Base-by-base conservation (phyloP, 30 jellyfish, hydroid and myxozoan genomes). In the Hydra vulgaris region DNA sequence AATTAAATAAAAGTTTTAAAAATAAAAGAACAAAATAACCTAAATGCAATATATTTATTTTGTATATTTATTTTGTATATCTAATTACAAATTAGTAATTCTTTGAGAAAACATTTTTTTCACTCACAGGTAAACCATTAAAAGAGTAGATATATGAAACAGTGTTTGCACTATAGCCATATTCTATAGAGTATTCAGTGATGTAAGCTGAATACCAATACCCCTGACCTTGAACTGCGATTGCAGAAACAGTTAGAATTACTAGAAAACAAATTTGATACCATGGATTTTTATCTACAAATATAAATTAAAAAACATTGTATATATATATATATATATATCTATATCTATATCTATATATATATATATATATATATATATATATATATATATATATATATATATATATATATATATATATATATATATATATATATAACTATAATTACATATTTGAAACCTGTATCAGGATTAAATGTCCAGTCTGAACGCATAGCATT, bases 191-290 rank as follows among this genome's bases (percentile, higher is more conserved):
- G 71, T 75, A 75, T 4, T 26, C 24, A 15, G 56, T 17, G 18
- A 75, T 70, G 53, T 71, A 7, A n/a, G 18, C 83, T 21, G 20
- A 15, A 75, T 26, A 21, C 17, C 26, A 19, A 54, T 23, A 75
- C 16, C 83, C 83, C 26, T 21, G 83, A 15, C 83, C 71, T 16
- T 75, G 83, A n/a, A 75, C 20, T 17, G 83, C 83, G 1, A 75
- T 18, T 12, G 83, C 83, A 0, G 69, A 25, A 26, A 75, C 56
- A 1, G 21, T 15, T 75, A 21, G 53, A 0, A 0, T 0, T 17
- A 4, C 21, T 0, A 21, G 0, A 26, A 75, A 75, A 53, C 83
- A 75, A 25, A n/a, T 70, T 75, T 75, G 83, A 23, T 23, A 17
- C 83, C 83, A 75, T 17, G 83, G 83, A 3, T 22, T 15, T 0